These are phyloP conservation scores for Aelia acuminata DNA, from an alignment of 2,888 invertebrate genomes.

Conservation along the genomic window DNA sequence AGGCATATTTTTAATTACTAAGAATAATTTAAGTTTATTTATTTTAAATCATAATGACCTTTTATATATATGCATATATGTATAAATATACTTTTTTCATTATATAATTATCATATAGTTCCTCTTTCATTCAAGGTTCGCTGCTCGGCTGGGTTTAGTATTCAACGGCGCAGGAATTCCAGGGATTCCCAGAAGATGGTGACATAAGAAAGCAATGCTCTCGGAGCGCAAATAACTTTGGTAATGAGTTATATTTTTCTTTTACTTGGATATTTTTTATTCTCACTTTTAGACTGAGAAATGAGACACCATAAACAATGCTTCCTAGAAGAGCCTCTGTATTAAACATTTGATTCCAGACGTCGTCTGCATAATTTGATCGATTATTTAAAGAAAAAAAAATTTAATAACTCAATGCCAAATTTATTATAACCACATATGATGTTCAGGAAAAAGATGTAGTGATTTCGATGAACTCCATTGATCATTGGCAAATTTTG, in stretches of 20 bases:
- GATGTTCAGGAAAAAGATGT: too few species aligned
- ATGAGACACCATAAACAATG: not conserved
- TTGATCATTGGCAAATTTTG: too few species aligned
- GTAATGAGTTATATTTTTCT: not conserved
- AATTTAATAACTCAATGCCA: too few species aligned
- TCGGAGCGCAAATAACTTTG: not conserved
- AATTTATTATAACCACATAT: too few species aligned
- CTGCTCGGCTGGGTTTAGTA: not conserved
- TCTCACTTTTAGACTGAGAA: not conserved
- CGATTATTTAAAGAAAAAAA: too few species aligned
- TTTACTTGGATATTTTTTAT: not conserved
- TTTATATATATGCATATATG: too few species aligned
- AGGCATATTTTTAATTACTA: too few species aligned
- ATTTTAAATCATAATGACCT: too few species aligned
- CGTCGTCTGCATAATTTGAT: not conserved
- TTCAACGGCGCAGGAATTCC: slow-evolving; percentile 4
- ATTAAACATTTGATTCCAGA: not conserved
- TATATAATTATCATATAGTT: not conserved
- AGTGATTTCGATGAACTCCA: too few species aligned
- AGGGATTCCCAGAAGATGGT: slow-evolving; percentile 38
- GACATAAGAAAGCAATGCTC: not conserved
- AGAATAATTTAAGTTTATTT: too few species aligned
- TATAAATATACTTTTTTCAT: too few species aligned
- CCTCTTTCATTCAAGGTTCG: not conserved
- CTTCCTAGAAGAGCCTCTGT: not conserved